Evolutionary conservation across 1,140 invertebrate species (phyloP), one percentile per base, ranked within the genome.

Genomic region (Drosophila insularis): DNA sequence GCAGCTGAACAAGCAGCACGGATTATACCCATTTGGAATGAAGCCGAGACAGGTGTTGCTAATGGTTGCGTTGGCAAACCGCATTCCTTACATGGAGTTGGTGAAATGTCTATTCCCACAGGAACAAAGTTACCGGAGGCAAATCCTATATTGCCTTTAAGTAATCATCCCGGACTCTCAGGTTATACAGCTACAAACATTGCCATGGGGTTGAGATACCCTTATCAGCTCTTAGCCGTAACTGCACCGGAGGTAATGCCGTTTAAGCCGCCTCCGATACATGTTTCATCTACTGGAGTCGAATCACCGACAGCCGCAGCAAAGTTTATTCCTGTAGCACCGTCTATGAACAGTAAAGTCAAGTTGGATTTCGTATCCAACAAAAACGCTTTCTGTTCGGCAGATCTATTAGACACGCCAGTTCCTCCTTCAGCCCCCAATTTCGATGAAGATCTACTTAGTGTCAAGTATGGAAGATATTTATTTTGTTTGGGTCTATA

Each of bases 391-490:
- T 14, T 14, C 8, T 27, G 21, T 5, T 8, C 63, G n/a, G n/a
- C 19, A 14, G 61, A 37, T n/a, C 37, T 27, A 11, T 40, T 50
- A 4, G 10, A 50, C 17, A 21, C 2, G 43, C 50, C 59, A 13
- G 50, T 40, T 0, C 6, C 3, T 23, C 31, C 14, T 21, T n/a
- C 7, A 14, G 4, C 32, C 6, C 71, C 71, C 11, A 79, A 63
- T 55, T 87, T 86, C 13, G 73, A 75, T 17, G 82, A 87, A 39
- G 72, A 73, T 13, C 27, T 89, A 2, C 67, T 68, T 2, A 69
- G 67, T 53, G 82, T 82, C 61, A 86, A 87, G 82, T 86, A 69
- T 60, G 71, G 11, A 50, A 21, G 2, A 50, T 8, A 11, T 11
- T 65, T 8, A 2, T n/a, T n/a, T 0, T 0, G 31, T 2, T 32